Evolutionary conservation across 2,113 vertebrate genomes (phyloP), one percentile per base, ranked within the genome.

Genomic region (Semnornis frantzii): DNA sequence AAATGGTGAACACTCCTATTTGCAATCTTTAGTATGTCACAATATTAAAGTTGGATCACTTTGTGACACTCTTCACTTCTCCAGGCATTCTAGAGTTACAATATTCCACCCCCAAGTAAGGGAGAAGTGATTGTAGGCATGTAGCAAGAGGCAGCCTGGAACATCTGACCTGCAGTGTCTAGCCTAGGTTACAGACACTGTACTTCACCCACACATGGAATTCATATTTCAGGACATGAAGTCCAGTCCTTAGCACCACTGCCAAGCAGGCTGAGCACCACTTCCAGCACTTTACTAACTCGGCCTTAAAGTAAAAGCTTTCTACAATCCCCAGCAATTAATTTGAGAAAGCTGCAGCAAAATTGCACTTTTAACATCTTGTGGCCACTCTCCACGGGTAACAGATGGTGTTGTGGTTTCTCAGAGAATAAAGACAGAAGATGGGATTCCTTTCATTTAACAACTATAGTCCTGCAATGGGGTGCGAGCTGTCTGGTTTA

Each of bases 41-140:
- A 82, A 50, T 48, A 76, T 60, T 34, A 72, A 85, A 95, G 44
- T 77, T 79, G 85, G 76, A 91, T 85, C 79, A 79, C 62, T 89
- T 77, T 55, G 60, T 82, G 91, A 96, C 46, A 52, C n/a, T 86
- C 68, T 70, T 30, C 20, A 70, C 85, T 91, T 82, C 54, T 94
- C 39, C 42, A 82, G 55, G 27, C 37, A 70, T 66, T 70, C n/a
- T 33, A 30, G 18, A 76, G 27, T n/a, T 55, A 73, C 13, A 65
- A 70, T 80, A 94, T 54, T 89, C 52, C 28, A 73, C 57, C 60
- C 64, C 73, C 27, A 91, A 83, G 15, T 52, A 87, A 83, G 46
- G 25, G 42, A 77, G 62, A 93, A 85, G 57, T 68, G 77, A 57
- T 23, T 85, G 15, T 50, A 66, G 57, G 8, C 21, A 83, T 31